Evolutionary conservation across 1,140 invertebrate species (phyloP), one percentile per base, ranked within the genome.

Genomic region (Scaptomyza graminum): DNA sequence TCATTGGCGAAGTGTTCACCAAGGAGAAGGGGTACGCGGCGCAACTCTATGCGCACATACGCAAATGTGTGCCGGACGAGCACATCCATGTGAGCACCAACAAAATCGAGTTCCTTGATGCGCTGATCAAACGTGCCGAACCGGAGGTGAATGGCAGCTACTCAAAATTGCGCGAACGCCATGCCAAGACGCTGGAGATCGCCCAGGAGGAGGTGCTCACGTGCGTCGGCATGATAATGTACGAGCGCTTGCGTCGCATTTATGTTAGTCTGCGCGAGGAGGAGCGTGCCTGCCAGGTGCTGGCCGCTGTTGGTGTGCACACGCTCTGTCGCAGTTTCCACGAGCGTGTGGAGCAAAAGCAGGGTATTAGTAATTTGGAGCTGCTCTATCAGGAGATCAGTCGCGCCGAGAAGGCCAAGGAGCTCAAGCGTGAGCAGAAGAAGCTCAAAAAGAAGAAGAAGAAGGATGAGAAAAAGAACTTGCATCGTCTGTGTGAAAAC

Each of bases 121-220:
- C 95, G 70, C 93, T 98, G n/a, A 97, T 98, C 77, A 95, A 94
- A 25, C 94, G 96, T 67, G 97, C 97, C 34, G 97, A 98, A 92
- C 97, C 97, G n/a, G 96, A 97, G 91, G 92, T 97, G 6, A 94
- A 97, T 73, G 96, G 96, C 44, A 93, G 93, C 91, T 93, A 92
- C 68, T 92, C 74, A 50, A 94, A 95, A 75, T 93, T 95, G 73
- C 94, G 97, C 60, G 97, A 98, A 92, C 93, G 97, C 55, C 97
- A 98, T 92, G 97, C 97, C 0, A 98, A 98, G 93, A 98, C 97
- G 7, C 92, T 98, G 70, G 97, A 98, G 93, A 97, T 98, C 81
- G 97, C 97, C 79, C 97, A 99, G 93, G 97, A 98, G 92, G 97
- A 99, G 93, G 97, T 98, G 46, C 93, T 99, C 57, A 98, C 97